Conservation (phyloP, 53 echinoderm and acorn worm genomes). For the Stichopus horrens region DNA sequence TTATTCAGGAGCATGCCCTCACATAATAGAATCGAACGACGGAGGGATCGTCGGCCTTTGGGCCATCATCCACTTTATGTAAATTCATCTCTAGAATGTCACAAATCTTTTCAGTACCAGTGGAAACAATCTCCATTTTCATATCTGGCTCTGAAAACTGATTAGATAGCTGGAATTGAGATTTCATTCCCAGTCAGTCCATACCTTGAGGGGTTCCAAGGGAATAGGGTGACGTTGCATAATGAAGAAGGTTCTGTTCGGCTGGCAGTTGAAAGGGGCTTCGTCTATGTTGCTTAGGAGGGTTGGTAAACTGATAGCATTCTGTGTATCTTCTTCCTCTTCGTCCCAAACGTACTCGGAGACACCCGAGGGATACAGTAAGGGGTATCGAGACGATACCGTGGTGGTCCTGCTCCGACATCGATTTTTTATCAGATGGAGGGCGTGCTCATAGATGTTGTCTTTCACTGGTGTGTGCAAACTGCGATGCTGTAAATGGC, state of each 20-base stretch:
- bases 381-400: background rate
- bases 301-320: conserved; percentile 52
- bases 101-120: background rate
- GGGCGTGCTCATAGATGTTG: conserved; percentile 81
- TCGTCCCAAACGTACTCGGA: background rate
- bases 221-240: conserved; percentile 68
- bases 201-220: conserved; percentile 77
- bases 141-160: too few species aligned
- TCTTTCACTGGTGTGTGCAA: conserved; percentile 65
- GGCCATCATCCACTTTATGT: background rate
- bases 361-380: background rate
- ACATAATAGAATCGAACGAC: too few species aligned
- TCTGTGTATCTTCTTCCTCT: background rate
- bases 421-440: conserved; percentile 81
- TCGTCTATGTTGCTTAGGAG: conserved; percentile 62
- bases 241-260: conserved; percentile 81
- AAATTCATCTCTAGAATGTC: background rate
- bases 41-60: background rate
- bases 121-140: background rate
- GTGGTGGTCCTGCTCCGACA: conserved; percentile 53
- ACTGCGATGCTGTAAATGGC: conserved; percentile 46
- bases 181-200: background rate
- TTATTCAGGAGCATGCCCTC: too few species aligned
- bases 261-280: conserved; percentile 51
- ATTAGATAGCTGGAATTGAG: background rate